Evolutionary conservation across 2,113 vertebrate species (phyloP), one percentile per base, ranked within the genome.

Genomic region (Cheilinus undulatus): DNA sequence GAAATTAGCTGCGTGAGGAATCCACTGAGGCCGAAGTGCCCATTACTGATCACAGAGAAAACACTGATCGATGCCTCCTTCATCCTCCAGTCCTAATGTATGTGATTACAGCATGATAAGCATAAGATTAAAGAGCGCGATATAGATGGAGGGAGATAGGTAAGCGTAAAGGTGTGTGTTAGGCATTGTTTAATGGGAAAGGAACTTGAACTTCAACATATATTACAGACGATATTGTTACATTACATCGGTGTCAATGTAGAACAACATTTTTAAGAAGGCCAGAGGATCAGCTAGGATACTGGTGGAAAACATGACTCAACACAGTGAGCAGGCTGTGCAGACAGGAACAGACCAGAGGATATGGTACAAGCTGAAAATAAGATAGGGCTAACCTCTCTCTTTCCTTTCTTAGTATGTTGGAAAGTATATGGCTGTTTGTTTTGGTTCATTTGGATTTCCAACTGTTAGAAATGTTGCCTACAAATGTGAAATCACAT

Each of bases 11-110:
- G 63, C 7, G 67, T 11, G 49, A 72, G 58, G 72, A 71, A 86
- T 70, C 78, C 84, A 64, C 83, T 59, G 57, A 63, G 66, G 60
- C 66, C 24, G 14, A 24, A 86, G 83, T 76, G 78, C 4, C 85
- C 86, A 86, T 89, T 84, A 86, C 83, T 79, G 78, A 85, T 88
- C 53, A 57, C 24, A 42, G 63, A 58, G 69, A 82, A 77, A 79
- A 73, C 67, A 70, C 50, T 4, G 77, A 76, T 90, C 85, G 1
- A 88, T 90, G 65, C 52, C 46, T 49, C 32, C 36, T 54, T 63
- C 60, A 27, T 80, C 52, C 73, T 48, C 57, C 14, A 3, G 49
- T 58, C 59, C 46, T 90, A 81, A 86, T 82, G 82, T 78, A 78
- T 73, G 66, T 61, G 69, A 86, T 85, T 86, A 81, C 75, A 85